A percentile compares a stretch with the other conserved stretches of the same genome.
These are phyloP conservation scores for Microtus californicus DNA, from an alignment of 2,797 vertebrate genomes.

Conservation along the genomic window DNA sequence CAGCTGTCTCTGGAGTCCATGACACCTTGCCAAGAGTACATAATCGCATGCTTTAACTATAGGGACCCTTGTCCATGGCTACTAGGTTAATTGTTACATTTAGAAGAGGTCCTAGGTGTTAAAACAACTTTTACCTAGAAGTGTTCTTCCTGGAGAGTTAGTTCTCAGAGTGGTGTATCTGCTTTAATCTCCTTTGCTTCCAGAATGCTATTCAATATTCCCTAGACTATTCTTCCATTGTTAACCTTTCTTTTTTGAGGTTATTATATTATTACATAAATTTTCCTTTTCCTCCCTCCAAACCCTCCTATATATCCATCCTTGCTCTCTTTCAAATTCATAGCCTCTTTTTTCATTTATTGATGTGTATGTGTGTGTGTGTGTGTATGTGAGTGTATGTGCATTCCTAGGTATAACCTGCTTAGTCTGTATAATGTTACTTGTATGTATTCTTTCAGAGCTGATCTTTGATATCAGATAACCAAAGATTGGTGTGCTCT, in stretches of 20 bases:
- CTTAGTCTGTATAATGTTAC: background rate
- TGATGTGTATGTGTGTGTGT: no score
- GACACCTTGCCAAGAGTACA: background rate
- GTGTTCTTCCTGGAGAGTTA: background rate
- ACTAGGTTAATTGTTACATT: background rate
- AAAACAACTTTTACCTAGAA: background rate
- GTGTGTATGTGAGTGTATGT: no score
- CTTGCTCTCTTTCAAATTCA: background rate
- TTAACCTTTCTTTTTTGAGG: background rate
- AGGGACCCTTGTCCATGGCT: no score
- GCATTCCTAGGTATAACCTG: background rate
- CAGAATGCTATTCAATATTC: background rate
- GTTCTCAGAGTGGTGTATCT: background rate
- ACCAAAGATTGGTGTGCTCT: background rate
- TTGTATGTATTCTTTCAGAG: background rate
- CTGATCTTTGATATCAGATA: background rate
- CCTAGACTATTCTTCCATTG: background rate
- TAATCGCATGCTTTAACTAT: background rate
- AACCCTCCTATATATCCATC: background rate
- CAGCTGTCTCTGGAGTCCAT: background rate
- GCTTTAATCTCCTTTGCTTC: background rate
- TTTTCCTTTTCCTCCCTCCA: background rate
- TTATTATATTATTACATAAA: background rate
- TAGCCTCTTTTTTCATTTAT: background rate
- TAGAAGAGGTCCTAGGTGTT: background rate